These are phyloP conservation scores for Nasonia vitripennis DNA, from an alignment of 1,140 invertebrate species.

Conservation along the genomic window DNA sequence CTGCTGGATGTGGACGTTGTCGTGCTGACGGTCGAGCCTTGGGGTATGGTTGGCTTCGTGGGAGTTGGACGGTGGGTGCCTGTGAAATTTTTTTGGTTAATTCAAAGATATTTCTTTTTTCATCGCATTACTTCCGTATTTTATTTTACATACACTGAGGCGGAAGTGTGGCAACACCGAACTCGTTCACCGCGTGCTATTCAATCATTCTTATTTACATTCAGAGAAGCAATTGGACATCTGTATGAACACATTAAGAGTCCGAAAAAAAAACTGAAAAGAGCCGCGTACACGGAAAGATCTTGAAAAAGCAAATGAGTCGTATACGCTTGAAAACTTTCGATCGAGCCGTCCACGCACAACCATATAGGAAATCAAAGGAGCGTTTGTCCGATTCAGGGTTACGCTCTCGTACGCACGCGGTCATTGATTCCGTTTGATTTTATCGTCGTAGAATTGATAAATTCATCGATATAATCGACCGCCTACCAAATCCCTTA, in stretches of 20 bases:
- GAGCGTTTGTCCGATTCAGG: too few relatives aligned
- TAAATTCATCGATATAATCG: neutral
- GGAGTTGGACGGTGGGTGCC: neutral
- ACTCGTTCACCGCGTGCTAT: neutral
- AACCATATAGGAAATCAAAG: too few relatives aligned
- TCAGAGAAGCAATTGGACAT: neutral
- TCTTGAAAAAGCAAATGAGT: neutral
- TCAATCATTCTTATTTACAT: neutral
- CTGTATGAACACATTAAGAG: neutral
- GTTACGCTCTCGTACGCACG: too few relatives aligned
- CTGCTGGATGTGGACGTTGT: neutral
- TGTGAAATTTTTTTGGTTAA: neutral
- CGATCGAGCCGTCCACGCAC: too few relatives aligned
- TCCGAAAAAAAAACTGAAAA: neutral
- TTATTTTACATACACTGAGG: too few relatives aligned
- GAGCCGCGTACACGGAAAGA: neutral
- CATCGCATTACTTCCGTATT: too few relatives aligned
- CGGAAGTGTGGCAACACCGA: neutral
- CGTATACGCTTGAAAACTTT: too few relatives aligned
- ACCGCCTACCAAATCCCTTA: neutral
- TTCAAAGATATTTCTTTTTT: too few relatives aligned
- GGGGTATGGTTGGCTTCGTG: neutral
- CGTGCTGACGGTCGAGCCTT: neutral
- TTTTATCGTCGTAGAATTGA: neutral
- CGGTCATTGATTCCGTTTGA: slow-evolving; percentile 9